A percentile compares a stretch with the other conserved stretches of the same genome.
These are phyloP conservation scores for Saimiri boliviensis DNA, from an alignment of 2,113 vertebrate species.

Conservation along the genomic window DNA sequence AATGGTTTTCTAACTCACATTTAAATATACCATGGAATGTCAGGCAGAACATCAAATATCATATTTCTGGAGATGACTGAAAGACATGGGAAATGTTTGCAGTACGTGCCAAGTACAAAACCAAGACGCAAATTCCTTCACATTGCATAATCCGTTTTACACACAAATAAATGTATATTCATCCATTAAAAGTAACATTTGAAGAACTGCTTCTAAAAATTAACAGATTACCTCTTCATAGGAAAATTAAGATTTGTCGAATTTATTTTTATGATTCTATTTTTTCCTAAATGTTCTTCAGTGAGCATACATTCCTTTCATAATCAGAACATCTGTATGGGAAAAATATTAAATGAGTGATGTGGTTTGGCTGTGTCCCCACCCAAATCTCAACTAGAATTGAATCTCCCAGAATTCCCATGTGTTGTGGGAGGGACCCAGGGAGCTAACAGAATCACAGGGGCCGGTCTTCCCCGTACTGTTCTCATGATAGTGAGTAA, in stretches of 20 bases:
- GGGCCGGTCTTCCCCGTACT: no score
- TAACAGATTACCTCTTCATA: not conserved
- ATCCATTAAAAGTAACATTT: not conserved
- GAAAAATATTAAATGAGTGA: not conserved
- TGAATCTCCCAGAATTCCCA: no score
- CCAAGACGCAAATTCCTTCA: not conserved
- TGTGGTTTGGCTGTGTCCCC: no score
- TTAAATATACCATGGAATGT: not conserved
- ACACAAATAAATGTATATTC: not conserved
- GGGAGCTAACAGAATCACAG: no score
- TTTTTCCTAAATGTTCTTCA: not conserved
- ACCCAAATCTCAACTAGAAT: no score
- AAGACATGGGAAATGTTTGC: rapidly evolving
- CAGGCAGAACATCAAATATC: not conserved
- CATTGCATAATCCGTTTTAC: not conserved
- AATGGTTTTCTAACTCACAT: not conserved
- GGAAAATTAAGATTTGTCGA: not conserved
- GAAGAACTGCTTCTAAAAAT: not conserved
- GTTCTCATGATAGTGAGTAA: no score
- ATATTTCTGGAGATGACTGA: not conserved
- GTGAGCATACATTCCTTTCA: not conserved
- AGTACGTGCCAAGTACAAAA: not conserved
- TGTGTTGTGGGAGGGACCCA: no score
- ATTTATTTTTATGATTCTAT: not conserved
- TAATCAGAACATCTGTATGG: not conserved